Conservation (phyloP, 2,113 vertebrate genomes). For the Pseudonaja textilis region DNA sequence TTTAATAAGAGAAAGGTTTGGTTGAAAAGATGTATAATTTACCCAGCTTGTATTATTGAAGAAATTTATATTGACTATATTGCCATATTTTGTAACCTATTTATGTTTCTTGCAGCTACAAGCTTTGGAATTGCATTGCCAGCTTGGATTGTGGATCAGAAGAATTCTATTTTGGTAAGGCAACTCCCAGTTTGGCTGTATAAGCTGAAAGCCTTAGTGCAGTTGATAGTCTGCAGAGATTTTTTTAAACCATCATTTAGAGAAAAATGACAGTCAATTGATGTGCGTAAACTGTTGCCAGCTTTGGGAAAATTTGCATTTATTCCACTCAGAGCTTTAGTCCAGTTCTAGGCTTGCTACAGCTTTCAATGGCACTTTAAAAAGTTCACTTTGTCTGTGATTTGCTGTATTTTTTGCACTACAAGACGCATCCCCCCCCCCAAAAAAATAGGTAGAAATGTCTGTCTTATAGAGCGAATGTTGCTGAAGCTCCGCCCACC, state of each 20-base stretch:
- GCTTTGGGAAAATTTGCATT: background rate
- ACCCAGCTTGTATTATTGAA: background rate
- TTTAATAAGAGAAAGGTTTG: background rate
- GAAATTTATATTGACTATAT: background rate
- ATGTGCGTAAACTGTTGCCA: background rate
- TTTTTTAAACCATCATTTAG: background rate
- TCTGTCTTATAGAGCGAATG: no score
- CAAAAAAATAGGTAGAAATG: no score
- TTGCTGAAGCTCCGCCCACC: no score
- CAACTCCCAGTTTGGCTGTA: background rate
- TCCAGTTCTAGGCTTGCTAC: background rate
- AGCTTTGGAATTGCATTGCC: slow-evolving; percentile 96
- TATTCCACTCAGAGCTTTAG: background rate
- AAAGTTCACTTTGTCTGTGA: background rate
- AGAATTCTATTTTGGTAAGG: slow-evolving; percentile 96
- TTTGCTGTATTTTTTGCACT: no score
- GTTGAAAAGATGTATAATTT: background rate
- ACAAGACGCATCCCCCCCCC: no score
- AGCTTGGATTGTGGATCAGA: slow-evolving; percentile 99
- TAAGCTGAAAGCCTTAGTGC: background rate
- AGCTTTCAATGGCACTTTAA: background rate
- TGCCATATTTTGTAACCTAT: slow-evolving; percentile 16
- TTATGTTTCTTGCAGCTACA: slow-evolving; percentile 75
- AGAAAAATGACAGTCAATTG: background rate
- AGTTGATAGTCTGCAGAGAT: background rate